These are phyloP conservation scores for Lepus townsendii DNA, from an alignment of 2,797 vertebrate species.

Conservation along the genomic window DNA sequence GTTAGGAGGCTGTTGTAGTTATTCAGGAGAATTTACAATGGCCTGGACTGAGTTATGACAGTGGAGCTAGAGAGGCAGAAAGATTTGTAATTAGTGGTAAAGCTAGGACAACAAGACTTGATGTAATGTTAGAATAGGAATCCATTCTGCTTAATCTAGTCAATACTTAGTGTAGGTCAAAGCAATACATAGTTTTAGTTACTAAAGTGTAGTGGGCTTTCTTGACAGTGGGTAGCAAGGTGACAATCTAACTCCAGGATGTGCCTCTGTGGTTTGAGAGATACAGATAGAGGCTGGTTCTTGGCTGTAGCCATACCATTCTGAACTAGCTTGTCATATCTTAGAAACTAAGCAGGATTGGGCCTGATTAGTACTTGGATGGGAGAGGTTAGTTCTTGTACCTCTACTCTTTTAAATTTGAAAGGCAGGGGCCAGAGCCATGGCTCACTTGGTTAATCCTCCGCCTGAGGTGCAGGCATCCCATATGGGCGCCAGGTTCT, in stretches of 20 bases:
- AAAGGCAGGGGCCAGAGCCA: no score
- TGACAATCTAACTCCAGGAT: neutral
- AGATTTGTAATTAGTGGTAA: neutral
- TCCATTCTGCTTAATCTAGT: slow-evolving; percentile 13
- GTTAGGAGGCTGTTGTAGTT: neutral
- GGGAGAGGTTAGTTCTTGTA: neutral
- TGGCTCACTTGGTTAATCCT: no score
- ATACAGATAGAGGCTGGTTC: no score
- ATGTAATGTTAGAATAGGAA: neutral
- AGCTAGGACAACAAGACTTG: neutral
- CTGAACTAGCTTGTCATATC: no score
- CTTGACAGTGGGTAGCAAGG: neutral
- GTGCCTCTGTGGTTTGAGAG: neutral
- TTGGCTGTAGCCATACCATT: no score
- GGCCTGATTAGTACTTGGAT: no score
- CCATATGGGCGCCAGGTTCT: no score
- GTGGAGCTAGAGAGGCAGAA: neutral
- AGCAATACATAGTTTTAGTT: neutral
- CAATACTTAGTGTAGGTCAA: slow-evolving; percentile 13
- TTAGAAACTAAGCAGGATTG: no score
- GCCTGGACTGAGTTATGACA: neutral
- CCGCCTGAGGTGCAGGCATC: no score
- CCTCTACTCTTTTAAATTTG: neutral
- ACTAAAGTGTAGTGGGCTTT: neutral
- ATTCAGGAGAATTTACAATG: neutral